phyloP scores from a whole-genome alignment of 2,797 vertebrate species.

The Bradypodion ventrale region DNA sequence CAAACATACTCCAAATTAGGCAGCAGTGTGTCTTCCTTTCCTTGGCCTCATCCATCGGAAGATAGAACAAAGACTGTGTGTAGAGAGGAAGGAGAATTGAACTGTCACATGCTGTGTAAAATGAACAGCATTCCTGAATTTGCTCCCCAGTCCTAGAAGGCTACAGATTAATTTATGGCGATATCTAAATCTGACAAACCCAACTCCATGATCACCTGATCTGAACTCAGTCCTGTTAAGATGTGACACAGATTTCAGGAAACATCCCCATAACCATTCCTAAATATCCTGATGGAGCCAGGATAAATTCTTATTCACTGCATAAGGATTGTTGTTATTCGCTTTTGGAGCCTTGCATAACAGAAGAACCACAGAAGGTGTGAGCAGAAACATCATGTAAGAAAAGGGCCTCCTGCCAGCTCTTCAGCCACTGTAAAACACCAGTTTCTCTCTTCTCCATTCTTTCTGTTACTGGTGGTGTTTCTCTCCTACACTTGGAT shows the following conservation, averaged over 20 bases:
- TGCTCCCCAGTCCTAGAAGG: neutral
- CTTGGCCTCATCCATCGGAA: neutral
- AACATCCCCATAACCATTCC: neutral
- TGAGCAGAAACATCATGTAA: neutral
- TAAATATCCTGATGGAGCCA: neutral
- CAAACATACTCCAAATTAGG: neutral
- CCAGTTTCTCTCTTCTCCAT: constrained; percentile 3
- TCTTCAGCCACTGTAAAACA: neutral
- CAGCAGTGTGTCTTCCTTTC: neutral
- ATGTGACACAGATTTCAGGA: neutral
- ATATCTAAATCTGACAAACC: neutral
- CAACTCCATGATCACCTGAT: neutral
- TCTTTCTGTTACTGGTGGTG: neutral
- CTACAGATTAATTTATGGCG: neutral
- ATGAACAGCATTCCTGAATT: neutral
- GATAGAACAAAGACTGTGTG: neutral
- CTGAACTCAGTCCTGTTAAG: neutral
- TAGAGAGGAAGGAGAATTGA: neutral
- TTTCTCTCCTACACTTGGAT: neutral
- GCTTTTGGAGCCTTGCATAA: neutral
- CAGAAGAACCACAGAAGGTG: neutral
- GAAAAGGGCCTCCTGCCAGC: constrained; percentile 5
- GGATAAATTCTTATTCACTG: neutral
- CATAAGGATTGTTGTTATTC: neutral
- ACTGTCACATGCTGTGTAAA: neutral